Evolutionary conservation across 2,113 vertebrate species (phyloP).

Genomic region (Neolamprologus cancellatus): DNA sequence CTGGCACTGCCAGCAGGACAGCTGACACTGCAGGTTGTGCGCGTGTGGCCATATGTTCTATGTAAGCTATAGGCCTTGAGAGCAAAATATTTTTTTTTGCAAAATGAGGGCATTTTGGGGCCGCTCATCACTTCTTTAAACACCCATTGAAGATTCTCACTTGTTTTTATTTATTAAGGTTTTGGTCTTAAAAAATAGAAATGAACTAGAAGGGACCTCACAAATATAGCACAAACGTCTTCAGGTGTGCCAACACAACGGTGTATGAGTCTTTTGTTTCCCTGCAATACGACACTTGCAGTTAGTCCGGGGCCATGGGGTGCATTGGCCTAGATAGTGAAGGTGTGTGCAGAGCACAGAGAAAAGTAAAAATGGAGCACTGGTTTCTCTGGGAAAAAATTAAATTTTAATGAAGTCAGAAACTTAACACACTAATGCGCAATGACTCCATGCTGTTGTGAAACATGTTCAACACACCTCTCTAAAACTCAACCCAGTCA

Average conservation of each 20-base stretch:
- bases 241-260: background rate
- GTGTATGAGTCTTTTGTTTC: background rate
- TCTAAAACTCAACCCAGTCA: background rate
- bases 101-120: background rate
- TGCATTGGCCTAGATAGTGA: conserved; percentile 59
- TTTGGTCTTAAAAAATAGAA: background rate
- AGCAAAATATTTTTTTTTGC: background rate
- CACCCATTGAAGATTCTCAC: background rate
- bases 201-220: background rate
- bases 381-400: conserved; percentile 50
- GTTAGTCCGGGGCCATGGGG: conserved; percentile 21
- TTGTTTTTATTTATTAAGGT: background rate
- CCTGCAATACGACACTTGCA: background rate
- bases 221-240: background rate
- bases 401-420: conserved; percentile 56
- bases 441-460: conserved; percentile 15
- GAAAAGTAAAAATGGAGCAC: conserved; percentile 55
- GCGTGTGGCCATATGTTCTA: background rate
- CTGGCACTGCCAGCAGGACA: background rate
- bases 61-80: background rate
- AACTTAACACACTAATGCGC: conserved; percentile 48
- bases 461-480: background rate
- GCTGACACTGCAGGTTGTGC: conserved; percentile 12
- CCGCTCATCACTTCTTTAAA: background rate
- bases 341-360: conserved; percentile 52